Evolutionary conservation across 2,113 vertebrate genomes (phyloP), one percentile per base, ranked within the genome.

Genomic region (Silurus meridionalis): DNA sequence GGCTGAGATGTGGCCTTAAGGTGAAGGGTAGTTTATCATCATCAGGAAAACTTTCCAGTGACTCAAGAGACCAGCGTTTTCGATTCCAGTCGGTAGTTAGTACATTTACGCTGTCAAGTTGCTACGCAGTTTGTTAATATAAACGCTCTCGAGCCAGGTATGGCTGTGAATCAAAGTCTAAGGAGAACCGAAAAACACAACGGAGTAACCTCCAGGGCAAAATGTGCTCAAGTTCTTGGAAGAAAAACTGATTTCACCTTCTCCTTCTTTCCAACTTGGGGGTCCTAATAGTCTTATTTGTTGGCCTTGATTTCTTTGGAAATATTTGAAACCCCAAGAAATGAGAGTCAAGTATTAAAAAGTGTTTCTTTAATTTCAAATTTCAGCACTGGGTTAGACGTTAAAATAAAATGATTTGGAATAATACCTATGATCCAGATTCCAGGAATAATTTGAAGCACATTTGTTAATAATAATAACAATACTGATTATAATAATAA

Each of bases 231-330:
- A 48, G 52, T 72, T 80, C 48, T 83, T 83, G 83, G 72, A 85
- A 88, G 71, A 71, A 82, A 57, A 46, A 77, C 7, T 23, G 64
- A 57, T 77, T 85, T 85, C 69, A 85, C 50, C 37, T 6, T 80
- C n/a, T 19, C 17, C 74, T 28, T 15, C 10, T 87, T 63, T 84
- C 25, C 63, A 83, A 37, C 64, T 55, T 50, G 57, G 71, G 55
- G 64, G n/a, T 66, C 7, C 64, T 63, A 53, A 84, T 57, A n/a
- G 13, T 14, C 74, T 55, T 28, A n/a, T 83, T 72, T 46, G 17
- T 48, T 69, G 72, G 63, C 46, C 52, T 71, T 69, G 14, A 67
- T 82, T 67, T 60, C 28, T 78, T 23, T 64, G n/a, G 8, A 64
- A 66, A 37, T 25, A 53, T 71, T 25, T 61, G 14, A 77, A 25